Conservation (phyloP, 2,113 vertebrate species). For the Sebastes schlegelii region DNA sequence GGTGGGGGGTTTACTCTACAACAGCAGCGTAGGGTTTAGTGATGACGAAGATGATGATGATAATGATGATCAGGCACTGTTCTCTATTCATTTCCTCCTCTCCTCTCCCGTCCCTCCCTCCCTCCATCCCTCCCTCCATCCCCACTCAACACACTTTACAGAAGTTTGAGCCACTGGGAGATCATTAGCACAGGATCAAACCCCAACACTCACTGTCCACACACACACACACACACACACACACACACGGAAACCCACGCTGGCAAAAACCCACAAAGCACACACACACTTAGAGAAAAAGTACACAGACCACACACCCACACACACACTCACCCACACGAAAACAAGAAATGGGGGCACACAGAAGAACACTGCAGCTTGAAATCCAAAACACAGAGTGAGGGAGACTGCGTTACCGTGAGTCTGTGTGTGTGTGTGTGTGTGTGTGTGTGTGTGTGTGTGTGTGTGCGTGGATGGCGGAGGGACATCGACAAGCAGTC, state of each 20-base stretch:
- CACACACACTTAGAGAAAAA: conserved; percentile 30
- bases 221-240: conserved; percentile 17
- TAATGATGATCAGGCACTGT: conserved; percentile 39
- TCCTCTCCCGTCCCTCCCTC: not conserved
- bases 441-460: not conserved
- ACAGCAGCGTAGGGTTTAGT: not conserved
- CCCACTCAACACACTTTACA: conserved; percentile 67
- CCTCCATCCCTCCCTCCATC: conserved; percentile 36
- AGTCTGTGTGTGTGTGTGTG: conserved; percentile 15
- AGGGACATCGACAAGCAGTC: conserved; percentile 4
- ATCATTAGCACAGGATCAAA: conserved; percentile 81
- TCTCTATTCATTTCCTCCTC: conserved; percentile 33
- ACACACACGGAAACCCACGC: conserved; percentile 13
- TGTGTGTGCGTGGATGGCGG: not conserved
- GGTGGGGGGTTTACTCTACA: not conserved
- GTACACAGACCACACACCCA: conserved; percentile 29
- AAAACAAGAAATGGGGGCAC: conserved; percentile 59
- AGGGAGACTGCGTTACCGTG: conserved; percentile 18
- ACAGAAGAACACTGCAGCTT: conserved; percentile 55
- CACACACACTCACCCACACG: conserved; percentile 22
- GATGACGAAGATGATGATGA: conserved; percentile 19
- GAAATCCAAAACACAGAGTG: conserved; percentile 54
- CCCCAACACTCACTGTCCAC: conserved; percentile 63
- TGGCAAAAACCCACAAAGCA: not conserved
- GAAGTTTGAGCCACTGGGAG: conserved; percentile 79